Evolutionary conservation across 1,140 invertebrate species (phyloP).

Genomic region (Ylistrum balloti): DNA sequence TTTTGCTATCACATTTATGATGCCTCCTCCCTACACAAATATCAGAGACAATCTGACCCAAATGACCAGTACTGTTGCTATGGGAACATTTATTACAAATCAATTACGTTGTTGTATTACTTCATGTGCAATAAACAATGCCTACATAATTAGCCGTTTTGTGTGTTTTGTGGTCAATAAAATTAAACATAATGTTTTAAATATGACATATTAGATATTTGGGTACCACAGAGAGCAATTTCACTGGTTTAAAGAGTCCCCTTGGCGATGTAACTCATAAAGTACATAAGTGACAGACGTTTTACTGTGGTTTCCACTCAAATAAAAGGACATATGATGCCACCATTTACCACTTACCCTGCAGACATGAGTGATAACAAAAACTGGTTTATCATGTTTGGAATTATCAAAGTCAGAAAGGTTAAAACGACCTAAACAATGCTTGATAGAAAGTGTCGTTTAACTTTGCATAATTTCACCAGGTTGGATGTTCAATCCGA

Average conservation of each 20-base stretch:
- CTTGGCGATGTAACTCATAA: neutral
- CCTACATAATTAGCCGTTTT: too few species aligned
- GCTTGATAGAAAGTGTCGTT: too few species aligned
- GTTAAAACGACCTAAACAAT: too few species aligned
- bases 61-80: neutral
- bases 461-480: too few species aligned
- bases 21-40: too few species aligned
- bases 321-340: neutral
- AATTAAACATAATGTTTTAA: neutral
- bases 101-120: neutral
- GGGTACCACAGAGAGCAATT: neutral
- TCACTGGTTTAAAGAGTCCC: neutral
- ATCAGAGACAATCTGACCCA: neutral
- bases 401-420: too few species aligned
- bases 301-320: neutral
- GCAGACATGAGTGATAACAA: neutral
- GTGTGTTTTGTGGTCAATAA: neutral
- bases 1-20: too few species aligned
- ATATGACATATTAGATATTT: neutral
- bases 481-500: too few species aligned
- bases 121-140: slow-evolving; percentile 14
- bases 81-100: neutral
- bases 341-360: neutral
- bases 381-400: too few species aligned
- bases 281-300: neutral